A percentile compares a stretch with the other conserved stretches of the same genome.
Conservation (phyloP, 2,888 invertebrate species). For the Scaptomyza cyrtandrae region DNA sequence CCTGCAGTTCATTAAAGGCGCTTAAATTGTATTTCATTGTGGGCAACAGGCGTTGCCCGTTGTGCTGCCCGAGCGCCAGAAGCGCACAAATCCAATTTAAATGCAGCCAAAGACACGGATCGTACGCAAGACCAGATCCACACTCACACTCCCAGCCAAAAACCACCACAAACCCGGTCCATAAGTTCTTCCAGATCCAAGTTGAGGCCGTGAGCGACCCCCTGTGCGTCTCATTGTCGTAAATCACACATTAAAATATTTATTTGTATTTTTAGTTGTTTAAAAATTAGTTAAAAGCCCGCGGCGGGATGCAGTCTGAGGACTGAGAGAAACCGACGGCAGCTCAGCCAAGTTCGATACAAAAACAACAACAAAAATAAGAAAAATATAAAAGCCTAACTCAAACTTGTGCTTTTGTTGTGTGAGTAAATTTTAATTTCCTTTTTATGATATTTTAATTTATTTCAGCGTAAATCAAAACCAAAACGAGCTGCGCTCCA, state of each 20-base stretch:
- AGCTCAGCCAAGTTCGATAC: constrained; percentile 7
- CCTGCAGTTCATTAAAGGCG: constrained; percentile 72
- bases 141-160: not conserved
- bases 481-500: constrained; percentile 69
- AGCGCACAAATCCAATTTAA: constrained; percentile 79
- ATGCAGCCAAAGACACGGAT: constrained; percentile 52
- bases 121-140: constrained; percentile 18
- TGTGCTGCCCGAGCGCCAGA: constrained; percentile 59
- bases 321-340: not conserved
- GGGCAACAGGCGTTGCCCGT: constrained; percentile 35
- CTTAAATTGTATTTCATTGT: constrained; percentile 77
- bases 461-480: constrained; percentile 83
- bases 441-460: constrained; percentile 84
- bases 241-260: constrained; percentile 81
- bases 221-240: constrained; percentile 77
- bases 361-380: not conserved
- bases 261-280: constrained; percentile 80
- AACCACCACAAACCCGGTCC: constrained; percentile 3
- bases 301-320: constrained; percentile 36
- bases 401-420: constrained; percentile 54
- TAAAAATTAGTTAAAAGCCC: constrained; percentile 79
- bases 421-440: constrained; percentile 83
- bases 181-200: constrained; percentile 20
- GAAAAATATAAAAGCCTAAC: not conserved
- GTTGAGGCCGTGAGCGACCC: constrained; percentile 50